These are phyloP conservation scores for Amblyjoppa proteus DNA, from an alignment of 2,888 invertebrate species.

Conservation along the genomic window DNA sequence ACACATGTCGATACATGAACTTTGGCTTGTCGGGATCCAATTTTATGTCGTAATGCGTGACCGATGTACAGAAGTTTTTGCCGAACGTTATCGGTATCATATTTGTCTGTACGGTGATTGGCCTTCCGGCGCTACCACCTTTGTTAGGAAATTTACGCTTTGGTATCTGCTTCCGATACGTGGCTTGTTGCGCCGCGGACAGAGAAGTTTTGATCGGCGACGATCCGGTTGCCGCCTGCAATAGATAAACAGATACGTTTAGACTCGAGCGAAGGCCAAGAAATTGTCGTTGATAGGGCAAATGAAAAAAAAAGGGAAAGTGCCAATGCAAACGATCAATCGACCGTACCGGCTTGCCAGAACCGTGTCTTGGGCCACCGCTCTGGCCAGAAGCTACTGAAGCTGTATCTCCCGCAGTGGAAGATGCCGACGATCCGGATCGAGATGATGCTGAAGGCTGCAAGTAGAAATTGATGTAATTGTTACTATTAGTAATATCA, in stretches of 20 bases:
- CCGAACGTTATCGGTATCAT: constrained; percentile 87
- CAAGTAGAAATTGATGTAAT: not conserved
- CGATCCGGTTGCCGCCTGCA: not conserved
- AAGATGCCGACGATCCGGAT: constrained; percentile 53
- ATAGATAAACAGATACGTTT: not conserved
- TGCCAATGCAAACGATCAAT: not conserved
- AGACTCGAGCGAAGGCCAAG: not conserved
- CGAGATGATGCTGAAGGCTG: constrained; percentile 36
- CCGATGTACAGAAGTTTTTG: constrained; percentile 83
- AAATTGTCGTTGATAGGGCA: not conserved
- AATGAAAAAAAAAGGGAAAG: not conserved
- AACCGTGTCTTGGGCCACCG: not conserved
- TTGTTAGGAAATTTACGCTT: constrained; percentile 63
- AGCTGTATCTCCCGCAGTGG: constrained; percentile 31
- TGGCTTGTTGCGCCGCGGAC: constrained; percentile 38
- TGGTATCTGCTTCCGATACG: constrained; percentile 72
- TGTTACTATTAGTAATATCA: not conserved
- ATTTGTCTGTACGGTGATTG: constrained; percentile 87
- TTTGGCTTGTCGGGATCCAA: constrained; percentile 90
- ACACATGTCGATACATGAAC: constrained; percentile 86
- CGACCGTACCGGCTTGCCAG: not conserved
- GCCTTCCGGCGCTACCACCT: constrained; percentile 84
- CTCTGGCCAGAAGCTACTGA: constrained; percentile 48
- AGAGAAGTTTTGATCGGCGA: constrained; percentile 48
- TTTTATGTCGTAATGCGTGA: constrained; percentile 93